A percentile compares a stretch with the other conserved stretches of the same genome.
phyloP scores from a whole-genome alignment of 2,888 invertebrate genomes.

The Lepeophtheirus nordmannii region DNA sequence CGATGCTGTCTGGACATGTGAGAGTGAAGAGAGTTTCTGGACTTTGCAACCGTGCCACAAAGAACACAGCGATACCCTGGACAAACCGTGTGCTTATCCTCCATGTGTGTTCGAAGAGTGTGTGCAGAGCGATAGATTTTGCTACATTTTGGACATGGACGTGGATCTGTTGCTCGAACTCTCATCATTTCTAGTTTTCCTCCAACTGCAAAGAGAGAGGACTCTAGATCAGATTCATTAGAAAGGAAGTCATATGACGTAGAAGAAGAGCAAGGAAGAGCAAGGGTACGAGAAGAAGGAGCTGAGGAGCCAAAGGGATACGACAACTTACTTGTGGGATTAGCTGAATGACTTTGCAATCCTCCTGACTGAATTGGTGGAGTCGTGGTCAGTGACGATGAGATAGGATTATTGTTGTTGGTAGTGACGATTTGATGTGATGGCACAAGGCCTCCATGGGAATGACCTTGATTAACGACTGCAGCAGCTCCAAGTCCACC shows the following conservation, averaged over 20 bases:
- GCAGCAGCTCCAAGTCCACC: conserved; percentile 10
- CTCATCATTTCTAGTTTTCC: conserved; percentile 53
- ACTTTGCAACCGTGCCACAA: conserved; percentile 82
- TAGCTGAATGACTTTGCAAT: conserved; percentile 22
- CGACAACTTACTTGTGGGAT: conserved; percentile 19
- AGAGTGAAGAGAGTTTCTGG: conserved; percentile 74
- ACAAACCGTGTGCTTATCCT: conserved; percentile 82
- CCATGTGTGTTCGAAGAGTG: conserved; percentile 72
- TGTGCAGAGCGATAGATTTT: conserved; percentile 54
- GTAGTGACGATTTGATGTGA: not conserved
- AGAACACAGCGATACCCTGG: conserved; percentile 79
- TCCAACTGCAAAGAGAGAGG: conserved; percentile 14
- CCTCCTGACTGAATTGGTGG: conserved; percentile 4
- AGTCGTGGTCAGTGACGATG: conserved; percentile 3
- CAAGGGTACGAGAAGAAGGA: not conserved
- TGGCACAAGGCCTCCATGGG: not conserved
- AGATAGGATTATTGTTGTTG: not conserved
- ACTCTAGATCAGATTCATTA: too few species aligned
- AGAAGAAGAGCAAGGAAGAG: not conserved
- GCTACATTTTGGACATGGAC: conserved; percentile 81
- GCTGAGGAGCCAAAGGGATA: too few species aligned
- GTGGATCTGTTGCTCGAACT: conserved; percentile 75
- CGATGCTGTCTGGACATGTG: conserved; percentile 87
- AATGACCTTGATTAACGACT: not conserved
- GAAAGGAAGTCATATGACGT: too few species aligned